These are phyloP conservation scores for Hippopotamyrus pictus DNA, from an alignment of 2,797 vertebrate genomes.

Conservation along the genomic window DNA sequence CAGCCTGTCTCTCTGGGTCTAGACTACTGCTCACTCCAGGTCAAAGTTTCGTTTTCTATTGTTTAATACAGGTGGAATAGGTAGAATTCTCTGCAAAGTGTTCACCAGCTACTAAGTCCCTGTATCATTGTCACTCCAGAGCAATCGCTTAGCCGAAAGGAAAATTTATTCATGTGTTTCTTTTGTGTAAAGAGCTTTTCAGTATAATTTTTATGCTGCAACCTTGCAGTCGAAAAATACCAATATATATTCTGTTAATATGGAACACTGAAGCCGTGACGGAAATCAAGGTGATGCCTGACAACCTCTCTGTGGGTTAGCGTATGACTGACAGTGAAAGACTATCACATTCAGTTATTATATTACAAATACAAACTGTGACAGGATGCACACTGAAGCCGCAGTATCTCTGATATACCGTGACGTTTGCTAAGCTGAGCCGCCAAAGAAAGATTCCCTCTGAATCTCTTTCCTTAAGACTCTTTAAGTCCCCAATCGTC, in stretches of 20 bases:
- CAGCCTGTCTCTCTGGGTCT: neutral
- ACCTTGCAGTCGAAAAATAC: neutral
- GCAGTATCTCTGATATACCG: neutral
- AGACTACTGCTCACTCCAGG: neutral
- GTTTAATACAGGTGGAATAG: neutral
- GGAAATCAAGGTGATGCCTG: constrained; percentile 10
- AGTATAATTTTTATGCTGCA: neutral
- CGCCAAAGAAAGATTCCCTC: neutral
- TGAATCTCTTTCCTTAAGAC: neutral
- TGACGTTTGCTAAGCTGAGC: constrained; percentile 11
- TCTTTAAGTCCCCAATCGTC: neutral
- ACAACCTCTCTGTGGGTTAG: constrained; percentile 8
- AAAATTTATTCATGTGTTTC: constrained; percentile 3
- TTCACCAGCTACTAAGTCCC: neutral
- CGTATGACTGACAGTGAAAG: constrained; percentile 11
- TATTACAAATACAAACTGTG: constrained; percentile 12
- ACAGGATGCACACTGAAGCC: constrained; percentile 16
- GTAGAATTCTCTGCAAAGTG: constrained; percentile 5
- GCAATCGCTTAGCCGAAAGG: neutral
- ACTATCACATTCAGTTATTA: constrained; percentile 12
- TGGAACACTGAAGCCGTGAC: neutral
- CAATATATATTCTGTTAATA: constrained; percentile 15
- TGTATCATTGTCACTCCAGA: neutral
- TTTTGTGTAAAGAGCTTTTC: constrained; percentile 13
- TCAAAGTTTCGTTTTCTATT: neutral